Percentiles rank a stretch among this genome's conserved stretches.
Evolutionary conservation across 2,888 invertebrate genomes (phyloP).

Genomic region (Caenorhabditis sulstoni): DNA sequence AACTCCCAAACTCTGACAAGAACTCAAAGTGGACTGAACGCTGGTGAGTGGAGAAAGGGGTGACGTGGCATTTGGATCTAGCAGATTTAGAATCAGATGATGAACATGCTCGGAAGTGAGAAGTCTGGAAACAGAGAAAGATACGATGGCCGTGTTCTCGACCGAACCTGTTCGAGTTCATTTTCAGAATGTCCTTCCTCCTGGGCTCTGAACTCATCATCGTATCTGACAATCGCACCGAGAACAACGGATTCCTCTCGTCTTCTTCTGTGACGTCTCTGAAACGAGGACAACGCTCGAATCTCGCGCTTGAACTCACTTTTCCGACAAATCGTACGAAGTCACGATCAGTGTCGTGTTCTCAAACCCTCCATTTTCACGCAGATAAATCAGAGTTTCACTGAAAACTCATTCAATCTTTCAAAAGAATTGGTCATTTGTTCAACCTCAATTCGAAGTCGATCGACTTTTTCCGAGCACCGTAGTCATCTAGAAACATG

Average conservation of each 20-base stretch:
- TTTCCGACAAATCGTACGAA: constrained; percentile 24
- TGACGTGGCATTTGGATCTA: constrained; percentile 27
- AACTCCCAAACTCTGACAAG: constrained; percentile 10
- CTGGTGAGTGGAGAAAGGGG: constrained; percentile 4
- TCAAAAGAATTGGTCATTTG: background rate
- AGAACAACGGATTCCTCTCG: constrained; percentile 33
- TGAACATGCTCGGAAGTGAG: constrained; percentile 18
- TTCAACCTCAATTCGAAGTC: constrained; percentile 32
- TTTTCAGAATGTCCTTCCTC: constrained; percentile 5
- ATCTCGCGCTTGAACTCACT: background rate
- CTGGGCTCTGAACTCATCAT: constrained; percentile 7
- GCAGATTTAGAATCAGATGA: constrained; percentile 31
- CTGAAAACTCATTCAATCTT: constrained; percentile 6
- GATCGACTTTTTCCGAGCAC: constrained; percentile 15
- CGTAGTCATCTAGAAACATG: constrained; percentile 35
- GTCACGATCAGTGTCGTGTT: constrained; percentile 30
- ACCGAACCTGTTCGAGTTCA: constrained; percentile 38
- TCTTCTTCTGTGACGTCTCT: constrained; percentile 24
- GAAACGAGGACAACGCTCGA: background rate
- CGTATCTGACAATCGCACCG: constrained; percentile 23
- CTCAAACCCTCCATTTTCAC: constrained; percentile 18
- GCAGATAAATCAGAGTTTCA: constrained; percentile 9
- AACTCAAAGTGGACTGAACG: constrained; percentile 12
- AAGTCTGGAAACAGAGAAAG: constrained; percentile 1
- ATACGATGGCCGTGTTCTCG: background rate